These are phyloP conservation scores for Clarias laeviceps DNA, from an alignment of 2,797 vertebrate genomes.

Conservation along the genomic window DNA sequence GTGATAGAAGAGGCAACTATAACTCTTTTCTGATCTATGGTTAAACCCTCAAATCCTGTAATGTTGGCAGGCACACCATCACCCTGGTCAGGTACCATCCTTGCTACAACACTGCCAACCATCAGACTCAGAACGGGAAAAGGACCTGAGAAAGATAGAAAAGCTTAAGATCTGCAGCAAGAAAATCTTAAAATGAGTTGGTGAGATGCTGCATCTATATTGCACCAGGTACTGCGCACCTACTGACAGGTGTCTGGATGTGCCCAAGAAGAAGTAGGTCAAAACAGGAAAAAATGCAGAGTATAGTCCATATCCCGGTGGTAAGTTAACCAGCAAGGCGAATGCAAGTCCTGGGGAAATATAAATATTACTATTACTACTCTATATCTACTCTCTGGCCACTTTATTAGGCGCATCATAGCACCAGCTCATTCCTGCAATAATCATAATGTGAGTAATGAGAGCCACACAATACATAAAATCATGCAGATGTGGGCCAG, in stretches of 20 bases:
- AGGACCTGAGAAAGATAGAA: conserved; percentile 74
- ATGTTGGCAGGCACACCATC: conserved; percentile 58
- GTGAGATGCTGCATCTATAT: neutral
- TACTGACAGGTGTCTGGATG: conserved; percentile 91
- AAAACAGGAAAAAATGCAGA: conserved; percentile 89
- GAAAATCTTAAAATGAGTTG: neutral
- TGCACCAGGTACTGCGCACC: conserved; percentile 67
- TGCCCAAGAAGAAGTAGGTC: conserved; percentile 90
- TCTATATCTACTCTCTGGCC: neutral
- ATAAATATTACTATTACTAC: neutral
- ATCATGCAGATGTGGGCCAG: neutral
- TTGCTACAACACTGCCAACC: conserved; percentile 84
- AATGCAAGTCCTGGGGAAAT: conserved; percentile 85
- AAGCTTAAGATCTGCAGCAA: neutral
- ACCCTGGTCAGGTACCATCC: conserved; percentile 69
- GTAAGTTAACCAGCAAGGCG: conserved; percentile 84
- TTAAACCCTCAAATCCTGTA: conserved; percentile 71
- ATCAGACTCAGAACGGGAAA: conserved; percentile 93
- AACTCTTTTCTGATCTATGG: conserved; percentile 72
- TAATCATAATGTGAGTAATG: neutral
- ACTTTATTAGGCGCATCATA: neutral
- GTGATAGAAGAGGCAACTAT: conserved; percentile 85
- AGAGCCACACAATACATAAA: neutral
- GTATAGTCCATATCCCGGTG: conserved; percentile 87
- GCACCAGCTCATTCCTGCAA: no score